Evolutionary conservation across 2,888 invertebrate species (phyloP).

Genomic region (Aspidapion aeneum): DNA sequence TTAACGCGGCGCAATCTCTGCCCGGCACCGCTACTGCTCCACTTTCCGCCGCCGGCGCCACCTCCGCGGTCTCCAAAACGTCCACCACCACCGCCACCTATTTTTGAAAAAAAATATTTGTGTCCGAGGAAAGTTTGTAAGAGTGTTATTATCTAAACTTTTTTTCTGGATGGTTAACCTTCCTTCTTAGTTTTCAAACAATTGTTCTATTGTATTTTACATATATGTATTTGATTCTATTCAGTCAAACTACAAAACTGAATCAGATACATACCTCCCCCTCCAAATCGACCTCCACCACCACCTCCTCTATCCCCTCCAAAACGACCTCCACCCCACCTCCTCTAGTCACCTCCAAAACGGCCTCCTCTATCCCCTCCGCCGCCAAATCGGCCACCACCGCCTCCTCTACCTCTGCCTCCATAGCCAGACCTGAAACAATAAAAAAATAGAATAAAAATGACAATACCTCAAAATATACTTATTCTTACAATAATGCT

Average conservation of each 20-base stretch:
- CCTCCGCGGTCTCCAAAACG: constrained; percentile 45
- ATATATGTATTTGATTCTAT: no score
- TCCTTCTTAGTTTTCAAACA: no score
- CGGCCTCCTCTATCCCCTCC: constrained; percentile 38
- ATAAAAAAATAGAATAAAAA: no score
- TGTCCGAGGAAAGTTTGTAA: no score
- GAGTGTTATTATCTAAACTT: no score
- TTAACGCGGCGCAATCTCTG: constrained; percentile 57
- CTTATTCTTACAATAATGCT: no score
- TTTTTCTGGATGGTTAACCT: no score
- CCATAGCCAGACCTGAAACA: no score
- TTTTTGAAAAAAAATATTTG: no score
- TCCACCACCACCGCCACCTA: constrained; percentile 30
- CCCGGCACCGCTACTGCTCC: constrained; percentile 45
- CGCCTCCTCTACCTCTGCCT: constrained; percentile 25
- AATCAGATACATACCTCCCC: constrained; percentile 11
- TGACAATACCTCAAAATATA: no score
- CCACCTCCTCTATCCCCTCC: constrained; percentile 37
- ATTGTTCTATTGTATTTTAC: no score
- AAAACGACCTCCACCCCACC: constrained; percentile 43
- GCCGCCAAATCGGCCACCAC: constrained; percentile 35
- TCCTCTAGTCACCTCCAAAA: constrained; percentile 27
- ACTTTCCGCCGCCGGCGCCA: constrained; percentile 20
- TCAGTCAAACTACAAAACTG: no score
- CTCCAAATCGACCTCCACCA: constrained; percentile 31